These are phyloP conservation scores for Pseudochirops corinnae DNA, from an alignment of 2,797 vertebrate species.

Conservation along the genomic window DNA sequence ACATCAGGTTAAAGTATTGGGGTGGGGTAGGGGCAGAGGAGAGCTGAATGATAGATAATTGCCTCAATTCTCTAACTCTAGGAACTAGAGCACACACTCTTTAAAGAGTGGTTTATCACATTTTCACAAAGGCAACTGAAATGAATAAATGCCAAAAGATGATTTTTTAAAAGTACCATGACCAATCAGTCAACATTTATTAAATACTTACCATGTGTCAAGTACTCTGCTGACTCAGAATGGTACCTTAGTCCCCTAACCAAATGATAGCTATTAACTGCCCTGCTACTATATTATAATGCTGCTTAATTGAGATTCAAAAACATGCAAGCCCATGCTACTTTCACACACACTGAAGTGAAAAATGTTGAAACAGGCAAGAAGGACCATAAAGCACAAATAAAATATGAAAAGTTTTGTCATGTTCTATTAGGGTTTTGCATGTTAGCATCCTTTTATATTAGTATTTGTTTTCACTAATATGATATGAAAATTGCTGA, in stretches of 20 bases:
- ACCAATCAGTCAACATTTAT: constrained; percentile 66
- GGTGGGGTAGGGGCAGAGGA: not conserved
- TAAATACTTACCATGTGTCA: not conserved
- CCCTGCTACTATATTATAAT: constrained; percentile 56
- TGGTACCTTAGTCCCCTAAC: constrained; percentile 60
- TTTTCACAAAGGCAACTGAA: constrained; percentile 72
- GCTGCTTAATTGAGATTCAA: constrained; percentile 67
- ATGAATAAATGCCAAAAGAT: constrained; percentile 60
- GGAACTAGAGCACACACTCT: constrained; percentile 15
- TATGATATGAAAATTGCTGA: constrained; percentile 76
- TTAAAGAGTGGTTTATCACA: constrained; percentile 57
- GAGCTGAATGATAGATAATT: constrained; percentile 44
- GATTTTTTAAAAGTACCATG: constrained; percentile 55
- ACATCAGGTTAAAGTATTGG: not conserved
- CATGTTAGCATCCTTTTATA: constrained; percentile 68
- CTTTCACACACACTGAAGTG: constrained; percentile 59
- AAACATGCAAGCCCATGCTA: constrained; percentile 54
- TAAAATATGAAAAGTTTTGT: constrained; percentile 73
- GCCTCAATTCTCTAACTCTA: constrained; percentile 60
- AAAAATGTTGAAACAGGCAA: constrained; percentile 73
- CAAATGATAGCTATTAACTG: constrained; percentile 61
- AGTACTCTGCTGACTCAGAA: constrained; percentile 62
- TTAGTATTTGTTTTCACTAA: constrained; percentile 81
- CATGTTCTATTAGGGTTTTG: constrained; percentile 71
- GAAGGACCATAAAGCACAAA: constrained; percentile 51